phyloP scores from a whole-genome alignment of 2,888 invertebrate genomes.

The Mythimna pallens region DNA sequence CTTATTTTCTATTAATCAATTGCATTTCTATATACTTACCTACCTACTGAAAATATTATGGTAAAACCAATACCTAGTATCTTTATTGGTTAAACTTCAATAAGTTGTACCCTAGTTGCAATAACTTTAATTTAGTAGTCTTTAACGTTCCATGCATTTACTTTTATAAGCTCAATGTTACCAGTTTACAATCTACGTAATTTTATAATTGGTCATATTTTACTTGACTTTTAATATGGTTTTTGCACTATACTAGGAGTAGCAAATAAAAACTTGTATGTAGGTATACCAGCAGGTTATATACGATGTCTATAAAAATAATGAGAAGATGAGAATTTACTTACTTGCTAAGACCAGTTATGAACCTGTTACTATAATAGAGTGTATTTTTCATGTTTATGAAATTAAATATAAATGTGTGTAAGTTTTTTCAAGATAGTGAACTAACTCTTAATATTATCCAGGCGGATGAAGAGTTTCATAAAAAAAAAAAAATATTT shows the following conservation, averaged over 20 bases:
- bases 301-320: slow-evolving; percentile 12
- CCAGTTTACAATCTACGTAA: neutral
- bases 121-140: neutral
- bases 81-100: too few species aligned
- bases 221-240: neutral
- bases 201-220: slow-evolving; percentile 9
- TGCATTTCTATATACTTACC: too few species aligned
- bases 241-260: too few species aligned
- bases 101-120: neutral
- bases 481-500: too few species aligned
- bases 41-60: too few species aligned
- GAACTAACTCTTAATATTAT: too few species aligned
- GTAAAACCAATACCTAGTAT: too few species aligned
- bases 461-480: too few species aligned
- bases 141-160: neutral
- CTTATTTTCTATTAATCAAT: too few species aligned
- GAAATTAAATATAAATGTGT: neutral
- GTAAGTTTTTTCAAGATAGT: neutral
- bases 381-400: slow-evolving; percentile 1
- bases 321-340: slow-evolving; percentile 4
- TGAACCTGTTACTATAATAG: slow-evolving; percentile 7
- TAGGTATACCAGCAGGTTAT: slow-evolving; percentile 12
- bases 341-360: slow-evolving; percentile 3
- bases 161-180: slow-evolving; percentile 3
- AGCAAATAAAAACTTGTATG: neutral